Evolutionary conservation across 2,888 invertebrate genomes (phyloP).

Genomic region (Epinotia ramella): DNA sequence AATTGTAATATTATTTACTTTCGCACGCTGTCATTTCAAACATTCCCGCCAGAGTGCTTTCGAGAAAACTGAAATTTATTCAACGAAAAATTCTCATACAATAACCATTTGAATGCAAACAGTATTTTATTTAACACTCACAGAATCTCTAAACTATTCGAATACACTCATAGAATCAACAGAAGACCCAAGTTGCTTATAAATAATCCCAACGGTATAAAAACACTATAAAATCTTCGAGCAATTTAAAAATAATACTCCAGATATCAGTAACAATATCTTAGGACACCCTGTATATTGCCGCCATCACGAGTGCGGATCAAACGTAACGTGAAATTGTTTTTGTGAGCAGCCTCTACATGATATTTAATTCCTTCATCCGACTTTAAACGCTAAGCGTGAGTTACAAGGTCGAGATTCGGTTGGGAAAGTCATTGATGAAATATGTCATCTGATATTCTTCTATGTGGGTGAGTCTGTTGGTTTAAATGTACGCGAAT

Average conservation of each 20-base stretch:
- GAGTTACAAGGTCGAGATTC: neutral
- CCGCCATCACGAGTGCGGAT: conserved; percentile 41
- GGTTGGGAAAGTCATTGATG: neutral
- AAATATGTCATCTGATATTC: conserved; percentile 43
- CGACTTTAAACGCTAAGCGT: neutral
- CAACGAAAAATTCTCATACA: neutral
- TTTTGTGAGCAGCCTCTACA: conserved; percentile 41
- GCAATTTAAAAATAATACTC: conserved; percentile 40
- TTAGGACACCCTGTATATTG: conserved; percentile 40
- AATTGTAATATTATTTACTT: neutral
- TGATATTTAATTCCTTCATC: conserved; percentile 14
- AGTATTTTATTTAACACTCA: neutral
- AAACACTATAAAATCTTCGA: conserved; percentile 24
- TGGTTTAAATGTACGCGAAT: conserved; percentile 38
- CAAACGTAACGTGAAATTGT: conserved; percentile 46
- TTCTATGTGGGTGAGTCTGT: conserved; percentile 37
- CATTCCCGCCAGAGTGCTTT: neutral
- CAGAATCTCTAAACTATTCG: neutral
- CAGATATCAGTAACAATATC: conserved; percentile 40
- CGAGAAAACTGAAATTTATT: neutral
- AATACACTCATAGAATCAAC: neutral
- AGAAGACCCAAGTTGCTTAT: neutral
- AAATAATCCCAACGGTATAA: neutral
- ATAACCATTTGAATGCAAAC: conserved; percentile 5
- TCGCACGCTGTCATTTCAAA: too few relatives aligned